Evolutionary conservation across 2,113 vertebrate species (phyloP).

Genomic region (Leptosomus discolor): DNA sequence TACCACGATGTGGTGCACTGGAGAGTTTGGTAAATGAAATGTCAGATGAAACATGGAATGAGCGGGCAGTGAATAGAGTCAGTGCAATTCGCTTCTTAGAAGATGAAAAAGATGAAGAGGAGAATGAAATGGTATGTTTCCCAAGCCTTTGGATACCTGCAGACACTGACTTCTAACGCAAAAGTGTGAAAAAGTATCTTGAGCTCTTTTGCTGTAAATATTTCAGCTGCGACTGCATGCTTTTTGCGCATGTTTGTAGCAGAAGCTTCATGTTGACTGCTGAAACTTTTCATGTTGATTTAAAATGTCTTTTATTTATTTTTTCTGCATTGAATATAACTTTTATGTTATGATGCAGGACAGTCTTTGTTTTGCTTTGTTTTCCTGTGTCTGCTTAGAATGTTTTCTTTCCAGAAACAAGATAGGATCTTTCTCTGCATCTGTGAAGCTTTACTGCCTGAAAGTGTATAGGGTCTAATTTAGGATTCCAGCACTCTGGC

Average conservation of each 20-base stretch:
- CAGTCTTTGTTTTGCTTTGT: not conserved
- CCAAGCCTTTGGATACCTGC: not conserved
- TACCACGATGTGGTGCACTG: slow-evolving; percentile 88
- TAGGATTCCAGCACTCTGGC: not conserved
- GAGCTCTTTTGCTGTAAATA: not conserved
- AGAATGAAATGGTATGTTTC: slow-evolving; percentile 85
- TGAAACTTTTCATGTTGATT: not conserved
- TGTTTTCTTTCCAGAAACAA: slow-evolving; percentile 21
- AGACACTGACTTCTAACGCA: not conserved
- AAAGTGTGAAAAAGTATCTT: not conserved
- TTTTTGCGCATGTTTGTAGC: not conserved
- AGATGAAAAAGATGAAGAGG: slow-evolving; percentile 88
- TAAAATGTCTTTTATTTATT: not conserved
- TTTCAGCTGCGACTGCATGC: not conserved
- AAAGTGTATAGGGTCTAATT: not conserved
- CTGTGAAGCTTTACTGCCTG: slow-evolving; percentile 20
- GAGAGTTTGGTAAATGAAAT: slow-evolving; percentile 89
- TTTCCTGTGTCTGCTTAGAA: not conserved
- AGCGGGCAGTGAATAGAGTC: slow-evolving; percentile 83
- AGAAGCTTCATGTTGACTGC: not conserved
- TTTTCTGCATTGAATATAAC: not conserved
- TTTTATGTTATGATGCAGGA: not conserved
- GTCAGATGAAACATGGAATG: slow-evolving; percentile 90
- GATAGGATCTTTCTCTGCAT: slow-evolving; percentile 12
- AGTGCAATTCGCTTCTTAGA: slow-evolving; percentile 95